Percentiles rank a stretch among this genome's conserved stretches.
Conservation (phyloP, 1,140 invertebrate species). For the Heliothis virescens region DNA sequence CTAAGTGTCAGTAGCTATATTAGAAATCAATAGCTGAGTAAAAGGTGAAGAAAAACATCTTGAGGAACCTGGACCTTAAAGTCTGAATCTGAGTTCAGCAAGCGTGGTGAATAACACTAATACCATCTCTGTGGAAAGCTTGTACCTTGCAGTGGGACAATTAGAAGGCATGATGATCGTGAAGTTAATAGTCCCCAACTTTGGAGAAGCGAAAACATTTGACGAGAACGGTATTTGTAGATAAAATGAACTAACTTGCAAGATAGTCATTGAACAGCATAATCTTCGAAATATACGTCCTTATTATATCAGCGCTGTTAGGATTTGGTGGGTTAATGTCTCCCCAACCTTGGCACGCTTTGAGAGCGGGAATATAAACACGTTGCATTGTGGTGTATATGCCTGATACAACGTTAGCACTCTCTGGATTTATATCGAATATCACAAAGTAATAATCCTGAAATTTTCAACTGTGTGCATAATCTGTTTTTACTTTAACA, state of each 20-base stretch:
- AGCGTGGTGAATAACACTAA: too few species aligned
- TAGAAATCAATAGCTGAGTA: too few species aligned
- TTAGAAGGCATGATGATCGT: too few species aligned
- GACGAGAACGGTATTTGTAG: background rate
- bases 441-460: conserved; percentile 76
- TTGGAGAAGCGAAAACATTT: too few species aligned
- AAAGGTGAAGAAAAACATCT: too few species aligned
- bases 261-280: conserved; percentile 81
- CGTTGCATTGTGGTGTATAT: conserved; percentile 74
- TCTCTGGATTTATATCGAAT: conserved; percentile 76
- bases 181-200: too few species aligned
- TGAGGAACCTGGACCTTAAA: too few species aligned
- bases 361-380: conserved; percentile 72
- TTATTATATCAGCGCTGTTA: conserved; percentile 70
- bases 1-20: too few species aligned
- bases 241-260: conserved; percentile 67
- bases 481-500: too few species aligned
- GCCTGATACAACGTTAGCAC: conserved; percentile 77
- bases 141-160: too few species aligned
- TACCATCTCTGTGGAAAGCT: too few species aligned
- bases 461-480: conserved; percentile 37
- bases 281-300: conserved; percentile 75
- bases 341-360: conserved; percentile 74
- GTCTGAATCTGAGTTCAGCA: background rate
- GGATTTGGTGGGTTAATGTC: conserved; percentile 81